Evolutionary conservation across 2,888 invertebrate genomes (phyloP), one percentile per base, ranked within the genome.

Genomic region (Trisateles emortualis): DNA sequence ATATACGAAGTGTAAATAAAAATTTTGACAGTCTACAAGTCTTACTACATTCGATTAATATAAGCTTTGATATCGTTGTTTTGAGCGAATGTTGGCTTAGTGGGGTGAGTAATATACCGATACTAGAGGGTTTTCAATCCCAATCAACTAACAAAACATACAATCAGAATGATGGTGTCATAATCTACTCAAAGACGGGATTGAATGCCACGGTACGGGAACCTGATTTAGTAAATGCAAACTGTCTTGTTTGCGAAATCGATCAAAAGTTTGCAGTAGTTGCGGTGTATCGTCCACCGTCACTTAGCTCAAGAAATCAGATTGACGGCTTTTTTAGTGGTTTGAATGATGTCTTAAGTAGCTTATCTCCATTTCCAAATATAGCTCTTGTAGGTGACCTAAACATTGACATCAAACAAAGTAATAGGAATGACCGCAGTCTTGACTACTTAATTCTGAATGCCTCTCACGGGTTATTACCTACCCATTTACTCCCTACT

Each of bases 211-310:
- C n/a, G n/a, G n/a, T n/a, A n/a, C n/a, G n/a, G n/a, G 47, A 48
- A 19, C 40, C 47, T 16, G 30, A 13, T 19, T 47, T 39, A 38
- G 1, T 10, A 3, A 26, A 26, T 22, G 46, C 36, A 19, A 47
- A 39, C 0, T 47, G 39, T 40, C 5, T 46, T 29, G 38, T 46
- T 6, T 46, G 46, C 19, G 29, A 39, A 2, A 0, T 48, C 32
- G 40, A 40, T 11, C 40, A 48, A n/a, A 48, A 2, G n/a, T 0
- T 48, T 24, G 13, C 33, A 0, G 22, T 40, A 0, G 24, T 33
- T 29, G 47, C 47, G 13, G 40, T 47, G 17, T 47, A 40, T 40
- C 47, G 47, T 13, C 14, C 47, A 0, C 47, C 32, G 8, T 47
- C 47, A 40, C n/a, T 26, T 1, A 45, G 36, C 0, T 36, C 45